Percentiles rank a stretch among this genome's conserved stretches.
Evolutionary conservation across 1,140 invertebrate genomes (phyloP).

Genomic region (Mylabris phalerata): DNA sequence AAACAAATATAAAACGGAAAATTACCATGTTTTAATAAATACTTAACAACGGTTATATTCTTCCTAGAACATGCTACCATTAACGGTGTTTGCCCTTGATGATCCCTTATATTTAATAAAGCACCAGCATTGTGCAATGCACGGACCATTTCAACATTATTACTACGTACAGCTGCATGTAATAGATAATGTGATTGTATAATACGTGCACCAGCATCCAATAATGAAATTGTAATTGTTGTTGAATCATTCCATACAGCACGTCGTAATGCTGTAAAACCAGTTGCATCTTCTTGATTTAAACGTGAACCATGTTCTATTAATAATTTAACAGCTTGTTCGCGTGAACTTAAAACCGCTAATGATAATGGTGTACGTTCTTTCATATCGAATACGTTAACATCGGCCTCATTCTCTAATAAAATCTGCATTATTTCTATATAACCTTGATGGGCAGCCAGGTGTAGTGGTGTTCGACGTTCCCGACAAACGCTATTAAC

Average conservation of each 20-base stretch:
- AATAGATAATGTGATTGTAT: constrained; percentile 51
- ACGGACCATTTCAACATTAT: constrained; percentile 45
- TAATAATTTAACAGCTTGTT: constrained; percentile 45
- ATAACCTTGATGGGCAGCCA: constrained; percentile 65
- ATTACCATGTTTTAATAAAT: constrained; percentile 46
- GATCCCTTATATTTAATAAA: constrained; percentile 47
- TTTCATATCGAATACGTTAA: constrained; percentile 50
- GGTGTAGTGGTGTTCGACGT: constrained; percentile 72
- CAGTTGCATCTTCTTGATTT: constrained; percentile 51
- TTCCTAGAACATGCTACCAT: constrained; percentile 53
- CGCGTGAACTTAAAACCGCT: constrained; percentile 45
- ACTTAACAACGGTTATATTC: constrained; percentile 46
- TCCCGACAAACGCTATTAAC: constrained; percentile 50
- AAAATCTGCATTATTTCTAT: constrained; percentile 51
- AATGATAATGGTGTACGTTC: constrained; percentile 52
- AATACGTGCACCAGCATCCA: constrained; percentile 51
- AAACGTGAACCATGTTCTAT: constrained; percentile 48
- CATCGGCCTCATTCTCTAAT: constrained; percentile 50
- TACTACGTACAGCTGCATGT: constrained; percentile 48
- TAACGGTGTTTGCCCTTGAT: constrained; percentile 52
- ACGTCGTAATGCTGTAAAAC: constrained; percentile 49
- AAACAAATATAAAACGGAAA: neutral
- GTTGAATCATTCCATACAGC: constrained; percentile 43
- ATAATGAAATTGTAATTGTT: constrained; percentile 31
- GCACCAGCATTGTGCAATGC: constrained; percentile 46